Conservation (phyloP, 1,140 invertebrate genomes). For the Trachymyrmex septentrionalis region DNA sequence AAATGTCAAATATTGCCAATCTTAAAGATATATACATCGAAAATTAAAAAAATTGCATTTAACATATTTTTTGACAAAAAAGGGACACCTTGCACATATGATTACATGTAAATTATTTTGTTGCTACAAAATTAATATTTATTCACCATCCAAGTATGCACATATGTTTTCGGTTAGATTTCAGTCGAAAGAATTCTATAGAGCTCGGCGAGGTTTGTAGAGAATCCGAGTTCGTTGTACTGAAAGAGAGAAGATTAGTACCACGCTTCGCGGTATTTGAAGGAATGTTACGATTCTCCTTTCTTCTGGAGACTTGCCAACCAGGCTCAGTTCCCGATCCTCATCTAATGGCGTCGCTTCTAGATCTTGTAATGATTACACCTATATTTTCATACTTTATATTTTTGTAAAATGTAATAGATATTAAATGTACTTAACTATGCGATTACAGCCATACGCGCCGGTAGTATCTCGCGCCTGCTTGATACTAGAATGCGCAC, state of each 20-base stretch:
- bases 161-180: constrained; percentile 86
- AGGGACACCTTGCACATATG: not conserved
- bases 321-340: constrained; percentile 98
- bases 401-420: not conserved
- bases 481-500: constrained; percentile 97
- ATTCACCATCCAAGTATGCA: not conserved
- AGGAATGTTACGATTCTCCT: constrained; percentile 94
- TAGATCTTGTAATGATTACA: constrained; percentile 93
- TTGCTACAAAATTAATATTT: not conserved
- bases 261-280: constrained; percentile 91
- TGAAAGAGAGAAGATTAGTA: constrained; percentile 94
- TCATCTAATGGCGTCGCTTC: constrained; percentile 96
- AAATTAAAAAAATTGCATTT: too few relatives aligned
- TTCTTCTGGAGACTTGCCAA: constrained; percentile 97
- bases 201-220: constrained; percentile 92
- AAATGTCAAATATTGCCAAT: too few relatives aligned
- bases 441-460: constrained; percentile 93
- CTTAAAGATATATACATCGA: too few relatives aligned
- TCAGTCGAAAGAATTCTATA: constrained; percentile 93
- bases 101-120: not conserved
- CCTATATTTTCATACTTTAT: not conserved
- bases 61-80: too few relatives aligned
- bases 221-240: constrained; percentile 94
- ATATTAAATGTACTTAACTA: not conserved
- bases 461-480: constrained; percentile 96